A percentile compares a stretch with the other conserved stretches of the same genome.
phyloP scores from a whole-genome alignment of 2,113 vertebrate genomes.

The Myanophis thanlyinensis region DNA sequence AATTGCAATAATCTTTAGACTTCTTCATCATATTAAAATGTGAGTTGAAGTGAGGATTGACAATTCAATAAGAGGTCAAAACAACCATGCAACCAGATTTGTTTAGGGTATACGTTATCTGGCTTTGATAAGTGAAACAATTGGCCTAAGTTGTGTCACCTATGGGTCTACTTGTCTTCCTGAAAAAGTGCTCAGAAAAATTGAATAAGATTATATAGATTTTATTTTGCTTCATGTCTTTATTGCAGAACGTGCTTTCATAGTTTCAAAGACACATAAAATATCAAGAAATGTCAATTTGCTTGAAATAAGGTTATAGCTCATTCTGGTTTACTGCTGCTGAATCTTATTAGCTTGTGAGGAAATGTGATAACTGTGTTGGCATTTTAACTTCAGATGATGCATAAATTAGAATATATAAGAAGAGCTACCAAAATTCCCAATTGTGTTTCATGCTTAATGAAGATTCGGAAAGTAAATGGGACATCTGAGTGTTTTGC shows the following conservation, averaged over 20 bases:
- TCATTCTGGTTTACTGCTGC: slow-evolving; percentile 36
- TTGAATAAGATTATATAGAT: slow-evolving; percentile 56
- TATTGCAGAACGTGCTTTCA: slow-evolving; percentile 40
- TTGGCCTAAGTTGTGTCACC: slow-evolving; percentile 58
- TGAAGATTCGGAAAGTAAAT: too few relatives aligned
- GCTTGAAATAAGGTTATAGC: slow-evolving; percentile 35
- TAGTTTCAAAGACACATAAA: slow-evolving; percentile 53
- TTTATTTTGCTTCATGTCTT: slow-evolving; percentile 30
- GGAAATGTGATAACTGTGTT: not conserved
- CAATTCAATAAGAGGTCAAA: slow-evolving; percentile 61
- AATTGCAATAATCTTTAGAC: slow-evolving; percentile 55
- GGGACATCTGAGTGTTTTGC: too few relatives aligned
- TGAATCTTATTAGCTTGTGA: slow-evolving; percentile 33
- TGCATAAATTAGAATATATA: slow-evolving; percentile 25
- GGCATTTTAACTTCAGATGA: not conserved
- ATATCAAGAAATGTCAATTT: slow-evolving; percentile 31
- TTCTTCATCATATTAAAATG: slow-evolving; percentile 55
- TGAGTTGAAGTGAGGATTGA: slow-evolving; percentile 64
- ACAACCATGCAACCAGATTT: slow-evolving; percentile 53
- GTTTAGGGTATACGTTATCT: slow-evolving; percentile 60
- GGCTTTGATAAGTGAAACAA: slow-evolving; percentile 63
- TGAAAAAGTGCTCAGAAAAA: slow-evolving; percentile 31
- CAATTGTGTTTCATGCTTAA: slow-evolving; percentile 7
- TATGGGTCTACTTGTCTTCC: slow-evolving; percentile 44
- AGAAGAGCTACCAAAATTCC: not conserved